Evolutionary conservation across 2,888 invertebrate species (phyloP), one percentile per base, ranked within the genome.

Genomic region (Branchipolynoe longqiensis): DNA sequence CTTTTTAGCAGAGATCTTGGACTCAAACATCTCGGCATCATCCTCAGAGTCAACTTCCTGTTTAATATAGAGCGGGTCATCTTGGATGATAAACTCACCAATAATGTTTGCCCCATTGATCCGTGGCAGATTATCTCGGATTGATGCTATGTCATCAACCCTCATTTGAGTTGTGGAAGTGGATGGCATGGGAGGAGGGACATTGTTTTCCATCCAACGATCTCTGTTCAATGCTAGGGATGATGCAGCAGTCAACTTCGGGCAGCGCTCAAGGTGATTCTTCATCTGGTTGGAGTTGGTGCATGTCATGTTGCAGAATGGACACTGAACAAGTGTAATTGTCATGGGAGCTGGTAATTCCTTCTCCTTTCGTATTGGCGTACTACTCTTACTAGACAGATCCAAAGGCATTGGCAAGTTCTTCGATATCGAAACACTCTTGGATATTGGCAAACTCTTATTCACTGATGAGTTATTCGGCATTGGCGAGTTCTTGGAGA

Each of bases 381-480:
- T 48, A 28, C 12, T 74, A 25, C 78, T 28, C 28, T 78, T 78
- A 18, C 78, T 54, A 18, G 78, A 78, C 48, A 78, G 78, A 33
- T 78, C 78, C 31, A 78, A 33, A 1, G 78, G 78, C 69, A 69
- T 69, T 1, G 69, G n/a, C n/a, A n/a, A n/a, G n/a, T n/a, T n/a
- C n/a, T n/a, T n/a, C n/a, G n/a, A n/a, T n/a, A n/a, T n/a, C n/a
- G n/a, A n/a, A n/a, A n/a, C n/a, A n/a, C n/a, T n/a, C n/a, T n/a
- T n/a, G 18, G 54, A 54, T 14, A 14, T 18, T 54, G 18, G 14
- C 14, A 18, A 54, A 18, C 14, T 54, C 14, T 54, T 54, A 12
- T 18, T 54, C 54, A 18, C 14, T 12, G 14, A 14, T 12, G 54
- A 54, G 54, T 18, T 54, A 14, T n/a, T n/a, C n/a, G n/a, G n/a